A percentile compares a stretch with the other conserved stretches of the same genome.
phyloP scores from a whole-genome alignment of 2,797 vertebrate genomes.

The Hydrolagus colliei region DNA sequence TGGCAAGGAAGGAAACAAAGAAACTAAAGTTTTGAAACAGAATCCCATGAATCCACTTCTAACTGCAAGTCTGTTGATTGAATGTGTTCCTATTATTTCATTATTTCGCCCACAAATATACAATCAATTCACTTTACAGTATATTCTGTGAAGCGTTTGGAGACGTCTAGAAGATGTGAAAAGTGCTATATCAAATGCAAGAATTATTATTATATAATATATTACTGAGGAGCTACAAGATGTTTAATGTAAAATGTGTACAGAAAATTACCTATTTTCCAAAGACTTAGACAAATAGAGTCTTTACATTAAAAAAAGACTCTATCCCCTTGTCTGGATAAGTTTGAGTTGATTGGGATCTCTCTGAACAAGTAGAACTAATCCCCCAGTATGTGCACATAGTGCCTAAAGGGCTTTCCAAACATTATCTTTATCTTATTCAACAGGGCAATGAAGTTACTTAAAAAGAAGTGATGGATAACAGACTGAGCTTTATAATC shows the following conservation, averaged over 20 bases:
- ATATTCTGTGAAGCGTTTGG: too few relatives aligned
- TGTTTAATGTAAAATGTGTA: not conserved
- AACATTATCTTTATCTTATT: not conserved
- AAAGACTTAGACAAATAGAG: too few relatives aligned
- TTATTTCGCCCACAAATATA: too few relatives aligned
- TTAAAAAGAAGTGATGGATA: slow-evolving; percentile 12
- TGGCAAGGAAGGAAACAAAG: too few relatives aligned
- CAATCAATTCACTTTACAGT: too few relatives aligned
- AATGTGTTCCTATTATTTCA: too few relatives aligned
- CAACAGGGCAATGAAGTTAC: not conserved
- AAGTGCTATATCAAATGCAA: too few relatives aligned
- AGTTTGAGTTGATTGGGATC: not conserved
- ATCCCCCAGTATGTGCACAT: not conserved
- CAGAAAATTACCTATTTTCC: not conserved
- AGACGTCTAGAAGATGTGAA: too few relatives aligned
- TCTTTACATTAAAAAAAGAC: not conserved
- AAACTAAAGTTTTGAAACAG: too few relatives aligned
- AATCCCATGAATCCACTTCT: too few relatives aligned
- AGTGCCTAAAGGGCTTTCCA: not conserved
- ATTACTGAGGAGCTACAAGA: not conserved
- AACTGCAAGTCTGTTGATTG: too few relatives aligned
- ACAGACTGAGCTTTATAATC: not conserved
- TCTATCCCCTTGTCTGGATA: not conserved
- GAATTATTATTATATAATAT: too few relatives aligned
- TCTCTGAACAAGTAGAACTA: not conserved